phyloP scores from a whole-genome alignment of 2,797 vertebrate species.

The Prionace glauca region DNA sequence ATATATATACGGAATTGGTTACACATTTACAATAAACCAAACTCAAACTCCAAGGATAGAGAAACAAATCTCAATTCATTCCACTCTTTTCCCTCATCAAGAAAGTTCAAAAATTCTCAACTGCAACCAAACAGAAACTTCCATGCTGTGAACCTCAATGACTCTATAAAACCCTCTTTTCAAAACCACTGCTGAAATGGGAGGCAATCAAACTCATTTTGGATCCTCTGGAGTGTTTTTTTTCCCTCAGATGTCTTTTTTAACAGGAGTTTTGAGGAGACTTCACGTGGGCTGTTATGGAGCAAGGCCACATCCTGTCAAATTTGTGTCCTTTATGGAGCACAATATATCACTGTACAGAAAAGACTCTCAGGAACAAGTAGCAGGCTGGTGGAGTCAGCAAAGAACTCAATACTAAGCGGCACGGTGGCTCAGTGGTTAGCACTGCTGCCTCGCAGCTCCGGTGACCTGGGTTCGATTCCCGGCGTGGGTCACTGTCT shows the following conservation, averaged over 20 bases:
- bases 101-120: neutral
- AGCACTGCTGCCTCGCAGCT: no score
- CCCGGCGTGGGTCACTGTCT: no score
- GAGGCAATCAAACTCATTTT: neutral
- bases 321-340: neutral
- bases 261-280: neutral
- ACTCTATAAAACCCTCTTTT: neutral
- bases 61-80: conserved; percentile 19
- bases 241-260: neutral
- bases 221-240: neutral
- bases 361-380: neutral
- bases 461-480: no score
- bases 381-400: neutral
- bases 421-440: no score
- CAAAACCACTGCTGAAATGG: neutral
- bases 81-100: neutral
- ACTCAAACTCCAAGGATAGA: neutral
- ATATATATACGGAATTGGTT: neutral
- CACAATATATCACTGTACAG: neutral
- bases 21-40: neutral
- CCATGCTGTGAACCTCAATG: no score
- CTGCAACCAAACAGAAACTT: neutral
- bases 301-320: neutral
- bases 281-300: neutral
- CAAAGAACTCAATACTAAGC: neutral